Evolutionary conservation across 1,140 invertebrate species (phyloP), one percentile per base, ranked within the genome.

Genomic region (Meloidogyne floridensis): DNA sequence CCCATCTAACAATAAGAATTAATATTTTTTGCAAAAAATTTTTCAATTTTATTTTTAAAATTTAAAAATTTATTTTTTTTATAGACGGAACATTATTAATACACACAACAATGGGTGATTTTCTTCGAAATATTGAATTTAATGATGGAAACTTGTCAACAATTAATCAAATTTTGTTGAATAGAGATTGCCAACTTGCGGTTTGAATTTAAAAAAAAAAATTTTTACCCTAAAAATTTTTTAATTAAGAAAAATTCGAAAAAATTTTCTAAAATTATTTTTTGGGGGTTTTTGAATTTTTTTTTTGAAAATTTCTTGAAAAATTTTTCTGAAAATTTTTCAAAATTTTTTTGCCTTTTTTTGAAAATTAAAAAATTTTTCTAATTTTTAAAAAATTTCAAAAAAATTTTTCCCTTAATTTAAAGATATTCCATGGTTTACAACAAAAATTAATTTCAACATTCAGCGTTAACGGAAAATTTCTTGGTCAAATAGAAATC

Each of bases 71-170:
- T 47, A 43, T 69, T 81, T 80, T 73, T 20, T 11, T 88, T 83
- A 51, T 87, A 97, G 95, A 94, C 91, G 96, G 96, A n/a, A 95
- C 95, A 7, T 95, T 97, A 75, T 92, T 98, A 51, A 95, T 98
- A 47, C 97, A 99, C 91, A 98, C 97, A 70, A 97, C 96, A n/a
- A 96, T 96, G 91, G 97, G 97, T 47, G 97, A 99, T 91, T 91
- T 98, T n/a, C 91, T 99, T 53, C 93, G 96, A 77, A 47, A 77
- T 43, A 81, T 88, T 32, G 65, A 77, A 32, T 86, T 84, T 70
- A 80, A 18, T 32, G 2, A 32, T 32, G 15, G 15, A 56, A 47
- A 32, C 10, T 72, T 80, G 1, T 11, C 81, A 9, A n/a, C 59
- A 65, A 75, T 83, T 51, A 77, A 81, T 9, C 84, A 86, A 69